Conservation (phyloP, 2,888 invertebrate species). For the Rhamphomyia laevipes region DNA sequence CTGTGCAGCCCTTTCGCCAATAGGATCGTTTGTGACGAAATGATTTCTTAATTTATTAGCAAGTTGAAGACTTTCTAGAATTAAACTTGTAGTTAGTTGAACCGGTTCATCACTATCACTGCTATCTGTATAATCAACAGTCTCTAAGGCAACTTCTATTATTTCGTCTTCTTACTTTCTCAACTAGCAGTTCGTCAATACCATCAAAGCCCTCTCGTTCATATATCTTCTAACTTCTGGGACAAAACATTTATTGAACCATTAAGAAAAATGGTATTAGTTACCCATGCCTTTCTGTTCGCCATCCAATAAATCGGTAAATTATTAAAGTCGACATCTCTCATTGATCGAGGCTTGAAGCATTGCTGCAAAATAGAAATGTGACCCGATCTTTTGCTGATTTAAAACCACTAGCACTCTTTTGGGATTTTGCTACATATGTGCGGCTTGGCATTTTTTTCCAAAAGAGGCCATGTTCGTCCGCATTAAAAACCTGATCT, state of each 20-base stretch:
- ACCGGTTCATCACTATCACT: no score
- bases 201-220: no score
- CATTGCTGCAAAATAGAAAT: constrained; percentile 23
- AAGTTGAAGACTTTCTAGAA: no score
- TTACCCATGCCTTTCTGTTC: constrained; percentile 1
- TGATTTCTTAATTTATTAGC: no score
- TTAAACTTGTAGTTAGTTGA: no score
- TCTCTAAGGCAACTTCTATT: no score
- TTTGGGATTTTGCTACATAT: constrained; percentile 11
- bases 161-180: no score
- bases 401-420: constrained; percentile 14
- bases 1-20: no score
- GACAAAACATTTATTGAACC: constrained; percentile 1
- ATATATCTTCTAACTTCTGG: neutral
- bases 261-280: neutral
- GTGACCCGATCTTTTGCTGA: constrained; percentile 20
- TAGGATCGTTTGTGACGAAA: no score
- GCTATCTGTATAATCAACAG: no score
- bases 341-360: constrained; percentile 22
- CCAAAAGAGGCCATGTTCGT: constrained; percentile 18
- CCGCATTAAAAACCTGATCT: constrained; percentile 18
- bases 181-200: no score
- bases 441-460: constrained; percentile 21
- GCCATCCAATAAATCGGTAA: constrained; percentile 19
- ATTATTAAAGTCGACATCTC: constrained; percentile 17